Evolutionary conservation across 2,113 vertebrate genomes (phyloP).

Genomic region (Canis aureus): DNA sequence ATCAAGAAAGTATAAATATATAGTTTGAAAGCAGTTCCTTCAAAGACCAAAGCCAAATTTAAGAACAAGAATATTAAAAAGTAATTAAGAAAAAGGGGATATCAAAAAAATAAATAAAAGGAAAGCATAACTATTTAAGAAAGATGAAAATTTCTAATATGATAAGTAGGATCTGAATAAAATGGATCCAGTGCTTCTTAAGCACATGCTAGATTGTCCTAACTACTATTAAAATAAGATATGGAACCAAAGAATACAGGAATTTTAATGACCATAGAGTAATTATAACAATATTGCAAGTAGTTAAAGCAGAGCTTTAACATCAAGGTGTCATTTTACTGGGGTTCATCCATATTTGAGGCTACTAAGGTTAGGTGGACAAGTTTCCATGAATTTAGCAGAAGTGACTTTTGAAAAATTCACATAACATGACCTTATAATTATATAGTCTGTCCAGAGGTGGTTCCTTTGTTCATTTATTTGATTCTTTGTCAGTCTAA

Average conservation of each 20-base stretch:
- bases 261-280: neutral
- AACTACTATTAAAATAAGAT: neutral
- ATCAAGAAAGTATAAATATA: neutral
- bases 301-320: neutral
- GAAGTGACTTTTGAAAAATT: neutral
- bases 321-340: neutral
- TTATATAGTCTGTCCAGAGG: neutral
- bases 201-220: neutral
- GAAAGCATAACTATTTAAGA: neutral
- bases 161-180: neutral
- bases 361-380: neutral
- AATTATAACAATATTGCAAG: neutral
- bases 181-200: neutral
- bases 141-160: neutral
- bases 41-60: neutral
- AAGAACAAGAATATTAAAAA: neutral
- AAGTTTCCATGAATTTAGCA: neutral
- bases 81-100: neutral
- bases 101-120: neutral
- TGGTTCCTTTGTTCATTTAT: neutral
- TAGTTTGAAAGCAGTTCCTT: neutral
- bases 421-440: neutral
- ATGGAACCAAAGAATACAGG: neutral
- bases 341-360: neutral
- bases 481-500: neutral